Base-by-base conservation (phyloP, 2,888 invertebrate genomes). In the Cotesia congregata region DNA sequence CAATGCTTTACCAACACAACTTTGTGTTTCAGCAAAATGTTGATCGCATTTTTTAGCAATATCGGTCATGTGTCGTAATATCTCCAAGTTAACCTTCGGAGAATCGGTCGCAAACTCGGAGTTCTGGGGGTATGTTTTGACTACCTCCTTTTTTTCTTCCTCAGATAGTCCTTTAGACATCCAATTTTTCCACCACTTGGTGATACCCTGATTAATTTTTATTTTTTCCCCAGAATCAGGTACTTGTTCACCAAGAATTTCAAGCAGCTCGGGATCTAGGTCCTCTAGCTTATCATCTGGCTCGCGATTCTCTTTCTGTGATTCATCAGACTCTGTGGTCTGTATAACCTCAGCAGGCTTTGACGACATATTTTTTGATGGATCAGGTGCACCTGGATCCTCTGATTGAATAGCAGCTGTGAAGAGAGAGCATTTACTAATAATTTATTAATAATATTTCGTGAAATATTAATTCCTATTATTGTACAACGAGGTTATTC, bases 181-280 rank as follows among this genome's bases (percentile, higher is more conserved):
- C n/a, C 12, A 67, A 68, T 77, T 75, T 17, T 65, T 9, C 67
- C 61, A 69, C 15, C 72, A 67, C 12, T 76, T 67, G 6, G 83
- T 83, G 1, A 81, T 85, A 9, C 74, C 85, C 12, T 78, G 80
- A 74, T 82, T 85, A 67, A 82, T 84, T 62, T 87, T 87, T 78
- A 82, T 82, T 74, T 81, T 83, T 77, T 82, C 84, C n/a, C 4
- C 2, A n/a, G 61, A 4, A 61, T n/a, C n/a, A 61, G 61, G n/a
- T 17, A 61, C 2, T 61, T 61, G 1, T 61, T 61, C 61, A 4
- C 61, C 61, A 1, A 61, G 4, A 4, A 3, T 61, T 61, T 61
- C 61, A 61, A 61, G 61, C 1, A 61, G 17, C 6, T 61, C 61
- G n/a, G 3, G 7, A n/a, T 5, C 71, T 17, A n/a, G 6, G 6